These are phyloP conservation scores for Meta bourneti DNA, from an alignment of 2,888 invertebrate genomes.

Conservation along the genomic window DNA sequence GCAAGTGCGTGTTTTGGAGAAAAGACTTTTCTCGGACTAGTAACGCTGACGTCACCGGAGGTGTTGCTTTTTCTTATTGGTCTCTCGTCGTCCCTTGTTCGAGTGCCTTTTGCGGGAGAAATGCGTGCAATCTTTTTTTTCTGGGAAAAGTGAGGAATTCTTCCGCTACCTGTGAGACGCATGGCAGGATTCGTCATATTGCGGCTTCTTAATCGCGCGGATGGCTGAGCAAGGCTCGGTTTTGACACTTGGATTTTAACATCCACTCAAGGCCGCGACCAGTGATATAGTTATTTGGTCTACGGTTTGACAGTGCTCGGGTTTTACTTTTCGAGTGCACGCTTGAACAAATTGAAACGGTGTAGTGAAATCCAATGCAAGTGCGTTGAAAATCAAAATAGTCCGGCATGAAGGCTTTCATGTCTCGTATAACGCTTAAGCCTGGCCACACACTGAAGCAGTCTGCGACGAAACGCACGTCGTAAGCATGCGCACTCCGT, in stretches of 20 bases:
- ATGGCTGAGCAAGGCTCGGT: slow-evolving; percentile 21
- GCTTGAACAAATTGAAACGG: too few relatives aligned
- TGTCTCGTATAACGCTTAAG: too few relatives aligned
- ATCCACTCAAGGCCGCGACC: slow-evolving; percentile 39
- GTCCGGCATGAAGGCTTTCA: too few relatives aligned
- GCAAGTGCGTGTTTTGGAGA: slow-evolving; percentile 35
- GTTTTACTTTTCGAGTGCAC: too few relatives aligned
- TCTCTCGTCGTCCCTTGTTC: slow-evolving; percentile 8
- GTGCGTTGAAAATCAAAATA: too few relatives aligned
- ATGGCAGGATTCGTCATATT: slow-evolving; percentile 43
- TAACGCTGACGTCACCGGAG: slow-evolving; percentile 48
- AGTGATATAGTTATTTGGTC: slow-evolving; percentile 18
- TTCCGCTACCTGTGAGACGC: slow-evolving; percentile 45
- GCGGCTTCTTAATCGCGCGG: slow-evolving; percentile 16
- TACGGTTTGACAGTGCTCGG: too few relatives aligned
- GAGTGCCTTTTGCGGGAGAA: slow-evolving; percentile 44
- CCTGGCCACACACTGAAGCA: too few relatives aligned
- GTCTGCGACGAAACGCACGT: too few relatives aligned
- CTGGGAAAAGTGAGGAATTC: slow-evolving; percentile 54
- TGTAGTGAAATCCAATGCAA: too few relatives aligned
- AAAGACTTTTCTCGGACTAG: slow-evolving; percentile 44
- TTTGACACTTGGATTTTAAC: slow-evolving; percentile 19
- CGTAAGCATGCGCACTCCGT: too few relatives aligned
- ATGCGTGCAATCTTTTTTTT: slow-evolving; percentile 57
- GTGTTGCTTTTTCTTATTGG: slow-evolving; percentile 4